Base-by-base conservation (phyloP, 2,113 vertebrate species). In the Lepus europaeus region DNA sequence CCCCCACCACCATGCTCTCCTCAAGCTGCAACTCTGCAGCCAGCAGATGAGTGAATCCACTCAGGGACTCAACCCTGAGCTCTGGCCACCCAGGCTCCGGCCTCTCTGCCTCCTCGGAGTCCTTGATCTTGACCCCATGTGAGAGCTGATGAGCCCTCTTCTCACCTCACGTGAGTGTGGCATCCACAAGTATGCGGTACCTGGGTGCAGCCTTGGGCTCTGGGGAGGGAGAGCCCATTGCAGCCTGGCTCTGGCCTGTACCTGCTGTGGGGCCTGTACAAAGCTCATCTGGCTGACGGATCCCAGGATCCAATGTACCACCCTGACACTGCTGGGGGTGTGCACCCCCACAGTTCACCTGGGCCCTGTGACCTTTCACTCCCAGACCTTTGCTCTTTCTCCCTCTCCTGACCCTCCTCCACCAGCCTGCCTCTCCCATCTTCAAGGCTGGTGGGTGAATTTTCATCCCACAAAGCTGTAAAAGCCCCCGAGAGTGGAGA, bases 161-260 rank as follows among this genome's bases (percentile, higher is more conserved):
- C 77, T 31, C 56, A 12, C 27, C 20, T 19, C 53, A 39, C 5
- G 6, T 17, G 72, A 45, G 53, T 1, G 0, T 4, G 29, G 59
- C 2, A 5, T 12, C 1, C 4, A 9, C 16, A 6, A 11, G 61
- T 20, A 16, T 5, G 3, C 2, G 22, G 87, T 16, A 25, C 13
- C 22, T 1, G 39, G 61, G 27, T 20, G 14, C 31, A 33, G 31
- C 49, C 31, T 27, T n/a, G 63, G n/a, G 45, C 81, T 73, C 85
- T 69, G 70, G 14, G 29, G 9, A 39, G 39, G 77, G 33, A 88
- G 19, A 27, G 0, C 10, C 5, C 6, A 27, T 1, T 61, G 22
- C 36, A n/a, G 56, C 9, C 9, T 36, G 39, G 39, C 56, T 56
- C 91, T 77, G 70, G 45, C 7, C 31, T 45, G 9, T 33, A 13